phyloP scores from a whole-genome alignment of 2,113 vertebrate species.

The Chionis minor region DNA sequence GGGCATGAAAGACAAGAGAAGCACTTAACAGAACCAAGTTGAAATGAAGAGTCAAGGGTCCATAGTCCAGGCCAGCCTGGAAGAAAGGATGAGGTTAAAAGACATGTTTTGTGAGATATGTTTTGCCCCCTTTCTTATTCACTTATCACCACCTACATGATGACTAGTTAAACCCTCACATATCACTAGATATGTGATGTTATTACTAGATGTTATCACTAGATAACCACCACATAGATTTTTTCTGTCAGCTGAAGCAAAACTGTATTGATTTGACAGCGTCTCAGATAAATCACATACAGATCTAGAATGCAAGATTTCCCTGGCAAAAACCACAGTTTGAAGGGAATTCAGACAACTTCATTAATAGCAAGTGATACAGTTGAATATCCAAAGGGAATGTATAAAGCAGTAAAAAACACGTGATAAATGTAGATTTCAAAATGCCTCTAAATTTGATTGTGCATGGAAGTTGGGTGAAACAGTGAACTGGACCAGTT shows the following conservation, averaged over 20 bases:
- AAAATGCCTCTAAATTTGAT: not conserved
- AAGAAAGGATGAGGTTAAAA: not conserved
- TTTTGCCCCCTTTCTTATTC: not conserved
- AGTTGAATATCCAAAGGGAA: not conserved
- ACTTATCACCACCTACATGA: not conserved
- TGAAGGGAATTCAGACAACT: not conserved
- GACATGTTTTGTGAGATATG: not conserved
- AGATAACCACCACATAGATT: not conserved
- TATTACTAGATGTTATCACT: no score
- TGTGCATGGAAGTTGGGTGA: not conserved
- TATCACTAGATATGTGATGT: no score
- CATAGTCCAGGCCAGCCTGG: not conserved
- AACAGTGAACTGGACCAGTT: not conserved
- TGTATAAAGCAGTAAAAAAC: not conserved
- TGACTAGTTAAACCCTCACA: not conserved
- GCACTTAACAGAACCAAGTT: not conserved
- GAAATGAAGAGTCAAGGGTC: not conserved
- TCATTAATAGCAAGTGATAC: not conserved
- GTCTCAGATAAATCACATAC: constrained; percentile 1
- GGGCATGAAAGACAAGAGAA: not conserved
- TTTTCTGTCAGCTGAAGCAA: constrained; percentile 2
- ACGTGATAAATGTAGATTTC: not conserved
- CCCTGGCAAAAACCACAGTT: not conserved
- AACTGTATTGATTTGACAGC: constrained; percentile 44
- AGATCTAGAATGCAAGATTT: constrained; percentile 22